Percentiles rank a stretch among this genome's conserved stretches.
Evolutionary conservation across 2,113 vertebrate genomes (phyloP).

Genomic region (Cebus imitator): DNA sequence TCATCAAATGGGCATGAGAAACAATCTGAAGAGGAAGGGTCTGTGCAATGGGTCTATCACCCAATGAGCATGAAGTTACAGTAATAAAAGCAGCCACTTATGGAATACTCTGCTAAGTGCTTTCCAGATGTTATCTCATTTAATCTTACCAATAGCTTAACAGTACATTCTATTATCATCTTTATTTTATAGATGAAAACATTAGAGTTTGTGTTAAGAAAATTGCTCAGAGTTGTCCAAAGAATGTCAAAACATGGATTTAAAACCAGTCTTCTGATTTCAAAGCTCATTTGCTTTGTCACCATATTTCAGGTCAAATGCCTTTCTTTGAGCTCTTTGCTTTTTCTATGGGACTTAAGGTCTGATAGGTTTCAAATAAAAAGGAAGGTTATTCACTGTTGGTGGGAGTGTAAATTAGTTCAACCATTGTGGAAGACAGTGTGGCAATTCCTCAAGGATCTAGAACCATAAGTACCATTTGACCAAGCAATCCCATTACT

Average conservation of each 20-base stretch:
- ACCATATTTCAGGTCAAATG: background rate
- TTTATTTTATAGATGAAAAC: background rate
- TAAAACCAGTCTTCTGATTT: constrained; percentile 14
- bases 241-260: background rate
- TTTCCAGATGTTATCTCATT: background rate
- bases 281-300: background rate
- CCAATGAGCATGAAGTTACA: constrained; percentile 10
- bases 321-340: background rate
- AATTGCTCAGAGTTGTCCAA: background rate
- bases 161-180: background rate
- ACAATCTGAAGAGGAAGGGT: background rate
- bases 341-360: background rate
- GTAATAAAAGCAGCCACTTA: background rate
- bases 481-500: too few relatives aligned
- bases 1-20: constrained; percentile 34
- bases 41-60: background rate
- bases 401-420: too few relatives aligned
- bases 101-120: background rate
- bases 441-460: too few relatives aligned
- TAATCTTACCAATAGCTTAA: background rate
- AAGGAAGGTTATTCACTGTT: background rate
- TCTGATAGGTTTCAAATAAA: background rate
- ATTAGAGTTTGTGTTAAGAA: background rate
- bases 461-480: too few relatives aligned
- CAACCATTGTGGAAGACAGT: too few relatives aligned